phyloP scores from a whole-genome alignment of 2,797 vertebrate species.

The Phalloptychus januarius region DNA sequence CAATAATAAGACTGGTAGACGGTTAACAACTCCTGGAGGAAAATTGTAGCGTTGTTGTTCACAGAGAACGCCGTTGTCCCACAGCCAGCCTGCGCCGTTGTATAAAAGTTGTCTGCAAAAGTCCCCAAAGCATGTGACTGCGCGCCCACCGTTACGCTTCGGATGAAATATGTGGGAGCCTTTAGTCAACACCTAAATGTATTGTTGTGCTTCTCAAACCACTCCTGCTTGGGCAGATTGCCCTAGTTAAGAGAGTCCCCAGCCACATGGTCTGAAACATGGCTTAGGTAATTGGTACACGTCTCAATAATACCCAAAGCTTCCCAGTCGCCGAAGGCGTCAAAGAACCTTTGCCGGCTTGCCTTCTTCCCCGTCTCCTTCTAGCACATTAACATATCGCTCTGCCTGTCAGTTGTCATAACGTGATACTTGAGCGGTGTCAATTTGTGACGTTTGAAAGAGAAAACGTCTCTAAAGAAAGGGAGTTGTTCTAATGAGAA shows the following conservation, averaged over 20 bases:
- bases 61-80: too few species aligned
- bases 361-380: background rate
- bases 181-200: too few species aligned
- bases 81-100: too few species aligned
- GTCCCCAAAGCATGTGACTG: too few species aligned
- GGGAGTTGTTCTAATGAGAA: constrained; percentile 5
- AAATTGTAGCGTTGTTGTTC: too few species aligned
- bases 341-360: background rate
- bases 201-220: background rate
- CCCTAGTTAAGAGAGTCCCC: background rate
- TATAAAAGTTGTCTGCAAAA: too few species aligned
- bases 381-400: background rate
- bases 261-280: background rate
- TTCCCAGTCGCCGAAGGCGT: background rate
- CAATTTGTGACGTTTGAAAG: background rate
- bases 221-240: background rate
- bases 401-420: background rate
- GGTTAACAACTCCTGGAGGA: too few species aligned
- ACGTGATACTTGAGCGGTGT: background rate
- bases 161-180: too few species aligned
- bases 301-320: background rate
- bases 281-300: background rate
- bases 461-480: background rate
- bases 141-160: too few species aligned
- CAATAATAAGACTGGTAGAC: too few species aligned